A percentile compares a stretch with the other conserved stretches of the same genome.
Conservation (phyloP, 1,140 invertebrate species). For the Hycleus phaleratus region DNA sequence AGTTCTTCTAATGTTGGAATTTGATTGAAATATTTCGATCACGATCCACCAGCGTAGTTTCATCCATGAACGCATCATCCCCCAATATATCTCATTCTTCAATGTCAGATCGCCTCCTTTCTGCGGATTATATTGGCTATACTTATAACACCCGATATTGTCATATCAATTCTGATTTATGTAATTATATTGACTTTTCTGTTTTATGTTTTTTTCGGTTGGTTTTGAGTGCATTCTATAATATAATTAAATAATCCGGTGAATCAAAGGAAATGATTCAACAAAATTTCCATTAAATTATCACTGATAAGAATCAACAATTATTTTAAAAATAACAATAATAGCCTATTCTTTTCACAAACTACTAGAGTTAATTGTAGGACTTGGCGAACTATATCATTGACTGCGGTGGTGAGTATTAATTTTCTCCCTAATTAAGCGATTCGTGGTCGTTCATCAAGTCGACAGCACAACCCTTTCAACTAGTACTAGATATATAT, state of each 20-base stretch:
- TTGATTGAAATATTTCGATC: constrained; percentile 21
- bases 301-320: no score
- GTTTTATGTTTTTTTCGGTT: no score
- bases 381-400: no score
- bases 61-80: constrained; percentile 4
- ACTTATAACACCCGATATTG: constrained; percentile 35
- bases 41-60: constrained; percentile 15
- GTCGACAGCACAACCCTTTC: constrained; percentile 28
- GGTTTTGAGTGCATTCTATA: no score
- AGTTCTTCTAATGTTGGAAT: no score
- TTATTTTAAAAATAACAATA: no score
- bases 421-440: constrained; percentile 37
- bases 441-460: constrained; percentile 32
- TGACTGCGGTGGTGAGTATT: constrained; percentile 20
- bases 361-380: no score
- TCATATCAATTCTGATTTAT: constrained; percentile 36
- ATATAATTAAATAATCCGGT: no score
- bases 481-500: constrained; percentile 1
- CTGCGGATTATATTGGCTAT: constrained; percentile 33
- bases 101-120: constrained; percentile 25
- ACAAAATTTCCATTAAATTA: no score
- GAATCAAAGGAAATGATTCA: no score
- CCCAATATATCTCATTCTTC: constrained; percentile 22
- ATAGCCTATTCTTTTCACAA: no score
- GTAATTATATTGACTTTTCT: constrained; percentile 35